phyloP scores from a whole-genome alignment of 1,140 invertebrate genomes.

The Melanaphis sacchari region DNA sequence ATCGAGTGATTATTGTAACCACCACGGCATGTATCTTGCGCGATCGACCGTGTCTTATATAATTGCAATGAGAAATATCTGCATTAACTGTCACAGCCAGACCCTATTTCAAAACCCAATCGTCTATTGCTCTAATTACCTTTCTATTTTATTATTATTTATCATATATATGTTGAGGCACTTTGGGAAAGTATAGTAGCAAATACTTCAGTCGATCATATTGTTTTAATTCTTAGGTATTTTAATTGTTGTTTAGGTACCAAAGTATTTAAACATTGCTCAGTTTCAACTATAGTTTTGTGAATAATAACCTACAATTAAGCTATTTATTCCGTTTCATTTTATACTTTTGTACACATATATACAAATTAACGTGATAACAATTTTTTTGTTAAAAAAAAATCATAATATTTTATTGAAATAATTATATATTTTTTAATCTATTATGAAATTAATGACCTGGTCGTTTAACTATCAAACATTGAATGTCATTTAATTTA shows the following conservation, averaged over 20 bases:
- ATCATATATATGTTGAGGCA: neutral
- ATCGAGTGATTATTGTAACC: neutral
- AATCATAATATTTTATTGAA: neutral
- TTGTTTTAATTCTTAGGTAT: neutral
- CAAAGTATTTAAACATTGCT: neutral
- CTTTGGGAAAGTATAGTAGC: neutral
- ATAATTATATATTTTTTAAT: neutral
- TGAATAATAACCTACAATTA: neutral
- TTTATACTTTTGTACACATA: neutral
- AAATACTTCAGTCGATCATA: neutral
- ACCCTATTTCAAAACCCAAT: slow-evolving; percentile 22
- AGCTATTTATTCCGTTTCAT: neutral
- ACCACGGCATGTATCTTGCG: neutral
- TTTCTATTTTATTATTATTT: slow-evolving; percentile 31
- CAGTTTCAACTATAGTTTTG: neutral
- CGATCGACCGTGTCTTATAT: neutral
- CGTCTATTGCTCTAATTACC: slow-evolving; percentile 40
- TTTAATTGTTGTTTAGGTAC: neutral
- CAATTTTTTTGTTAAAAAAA: neutral
- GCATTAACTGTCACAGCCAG: neutral
- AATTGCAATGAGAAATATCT: neutral
- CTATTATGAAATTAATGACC: neutral
- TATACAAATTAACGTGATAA: neutral
- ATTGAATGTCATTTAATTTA: neutral
- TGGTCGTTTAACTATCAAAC: neutral